phyloP scores from a whole-genome alignment of 2,797 vertebrate species.

The Macrochelys suwanniensis region DNA sequence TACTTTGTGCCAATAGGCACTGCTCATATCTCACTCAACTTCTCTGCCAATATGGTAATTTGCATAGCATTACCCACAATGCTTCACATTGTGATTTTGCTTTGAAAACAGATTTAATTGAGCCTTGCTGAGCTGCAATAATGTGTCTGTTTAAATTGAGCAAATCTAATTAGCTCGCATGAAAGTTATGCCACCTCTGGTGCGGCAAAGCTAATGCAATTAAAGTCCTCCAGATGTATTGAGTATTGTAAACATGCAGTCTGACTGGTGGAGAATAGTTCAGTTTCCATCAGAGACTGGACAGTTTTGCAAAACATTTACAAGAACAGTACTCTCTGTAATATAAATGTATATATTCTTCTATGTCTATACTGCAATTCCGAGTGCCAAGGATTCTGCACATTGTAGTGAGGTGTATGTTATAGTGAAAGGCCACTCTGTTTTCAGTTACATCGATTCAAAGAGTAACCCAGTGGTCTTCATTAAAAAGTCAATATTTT shows the following conservation, averaged over 20 bases:
- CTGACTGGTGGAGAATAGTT: constrained; percentile 72
- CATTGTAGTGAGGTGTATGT: not conserved
- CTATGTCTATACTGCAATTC: constrained; percentile 20
- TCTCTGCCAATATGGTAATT: constrained; percentile 79
- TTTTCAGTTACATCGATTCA: not conserved
- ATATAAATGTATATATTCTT: not conserved
- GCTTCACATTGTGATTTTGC: constrained; percentile 76
- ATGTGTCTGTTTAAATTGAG: constrained; percentile 83
- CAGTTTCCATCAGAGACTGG: constrained; percentile 67
- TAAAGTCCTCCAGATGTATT: constrained; percentile 80
- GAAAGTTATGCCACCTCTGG: constrained; percentile 84
- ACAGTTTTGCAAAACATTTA: constrained; percentile 62
- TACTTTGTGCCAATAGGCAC: constrained; percentile 74
- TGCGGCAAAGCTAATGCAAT: constrained; percentile 81
- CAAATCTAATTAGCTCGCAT: constrained; percentile 83
- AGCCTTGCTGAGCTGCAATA: constrained; percentile 82
- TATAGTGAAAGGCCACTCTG: not conserved
- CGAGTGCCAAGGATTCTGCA: not conserved
- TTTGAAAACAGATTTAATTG: constrained; percentile 84
- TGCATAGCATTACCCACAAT: constrained; percentile 82
- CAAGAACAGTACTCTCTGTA: constrained; percentile 52
- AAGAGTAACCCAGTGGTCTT: not conserved
- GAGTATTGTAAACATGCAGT: constrained; percentile 76
- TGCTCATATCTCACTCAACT: constrained; percentile 66
- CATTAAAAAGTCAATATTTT: not conserved